These are phyloP conservation scores for Upupa epops DNA, from an alignment of 2,113 vertebrate species.

Conservation along the genomic window DNA sequence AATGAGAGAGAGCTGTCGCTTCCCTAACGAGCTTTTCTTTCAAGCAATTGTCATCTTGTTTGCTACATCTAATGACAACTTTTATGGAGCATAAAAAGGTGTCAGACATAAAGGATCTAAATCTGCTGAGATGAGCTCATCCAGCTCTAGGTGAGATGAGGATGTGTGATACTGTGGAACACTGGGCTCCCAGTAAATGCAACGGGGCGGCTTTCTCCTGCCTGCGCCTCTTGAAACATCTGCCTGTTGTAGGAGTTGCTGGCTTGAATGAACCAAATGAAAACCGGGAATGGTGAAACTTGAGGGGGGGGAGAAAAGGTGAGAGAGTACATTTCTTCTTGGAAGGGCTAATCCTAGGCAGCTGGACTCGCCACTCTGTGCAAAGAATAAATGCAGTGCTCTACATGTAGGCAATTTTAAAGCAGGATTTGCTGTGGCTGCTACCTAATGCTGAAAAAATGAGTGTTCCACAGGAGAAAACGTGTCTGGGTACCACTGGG, in stretches of 20 bases:
- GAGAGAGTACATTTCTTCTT: not conserved
- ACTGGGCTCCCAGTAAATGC: not conserved
- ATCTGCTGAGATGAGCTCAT: not conserved
- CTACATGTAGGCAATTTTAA: not conserved
- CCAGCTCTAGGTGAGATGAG: not conserved
- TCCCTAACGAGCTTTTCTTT: not conserved
- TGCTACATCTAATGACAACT: not conserved
- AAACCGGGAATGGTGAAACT: not conserved
- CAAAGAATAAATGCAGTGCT: not conserved
- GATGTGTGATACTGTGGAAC: not conserved
- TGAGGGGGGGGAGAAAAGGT: not conserved
- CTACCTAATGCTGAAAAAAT: not conserved
- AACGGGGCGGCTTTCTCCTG: fast-evolving
- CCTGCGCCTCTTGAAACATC: not conserved
- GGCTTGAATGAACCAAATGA: not conserved
- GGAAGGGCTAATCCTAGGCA: not conserved
- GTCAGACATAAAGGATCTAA: not conserved
- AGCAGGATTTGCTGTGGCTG: not conserved
- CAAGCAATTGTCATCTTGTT: not conserved
- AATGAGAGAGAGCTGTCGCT: not conserved
- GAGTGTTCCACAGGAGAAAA: slow-evolving; percentile 16
- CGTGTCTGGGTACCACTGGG: not conserved
- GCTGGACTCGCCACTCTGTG: not conserved
- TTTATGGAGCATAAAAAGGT: not conserved
- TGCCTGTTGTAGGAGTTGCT: not conserved